A percentile compares a stretch with the other conserved stretches of the same genome.
Evolutionary conservation across 2,888 invertebrate species (phyloP).

Genomic region (Nomada lathburiana): DNA sequence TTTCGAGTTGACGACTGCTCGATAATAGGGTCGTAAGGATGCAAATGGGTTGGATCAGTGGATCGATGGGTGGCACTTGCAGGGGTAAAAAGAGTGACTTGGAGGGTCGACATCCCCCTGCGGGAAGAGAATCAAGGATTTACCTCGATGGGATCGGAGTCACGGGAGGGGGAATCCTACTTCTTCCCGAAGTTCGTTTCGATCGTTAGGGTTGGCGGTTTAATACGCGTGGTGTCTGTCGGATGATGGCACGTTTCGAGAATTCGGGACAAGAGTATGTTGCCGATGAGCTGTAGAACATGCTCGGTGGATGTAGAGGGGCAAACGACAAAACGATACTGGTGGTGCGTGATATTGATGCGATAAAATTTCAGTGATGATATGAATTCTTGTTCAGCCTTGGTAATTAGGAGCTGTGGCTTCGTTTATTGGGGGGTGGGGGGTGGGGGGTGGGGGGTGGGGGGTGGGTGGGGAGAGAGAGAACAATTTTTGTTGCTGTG

Average conservation of each 20-base stretch:
- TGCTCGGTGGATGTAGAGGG: no score
- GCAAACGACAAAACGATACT: no score
- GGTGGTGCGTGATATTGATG: no score
- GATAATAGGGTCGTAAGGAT: conserved; percentile 72
- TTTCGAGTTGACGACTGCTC: conserved; percentile 31
- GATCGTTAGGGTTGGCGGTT: neutral
- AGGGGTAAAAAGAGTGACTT: conserved; percentile 62
- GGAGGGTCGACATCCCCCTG: conserved; percentile 78
- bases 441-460: no score
- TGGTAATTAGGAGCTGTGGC: no score
- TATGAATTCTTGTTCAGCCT: no score
- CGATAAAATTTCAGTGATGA: no score
- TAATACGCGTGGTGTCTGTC: neutral
- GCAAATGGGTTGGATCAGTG: conserved; percentile 74
- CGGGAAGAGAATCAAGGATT: conserved; percentile 81
- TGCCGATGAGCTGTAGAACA: no score
- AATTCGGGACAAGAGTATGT: no score
- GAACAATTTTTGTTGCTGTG: no score
- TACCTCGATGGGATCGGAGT: conserved; percentile 78
- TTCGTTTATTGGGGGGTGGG: no score
- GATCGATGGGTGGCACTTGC: conserved; percentile 74
- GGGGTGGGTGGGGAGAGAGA: no score
- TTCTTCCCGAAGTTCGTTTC: conserved; percentile 38
- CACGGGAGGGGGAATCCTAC: conserved; percentile 82
- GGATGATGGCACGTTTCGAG: neutral